Percentiles rank a stretch among this genome's conserved stretches.
phyloP scores from a whole-genome alignment of 2,113 vertebrate genomes.

The Carollia perspicillata region DNA sequence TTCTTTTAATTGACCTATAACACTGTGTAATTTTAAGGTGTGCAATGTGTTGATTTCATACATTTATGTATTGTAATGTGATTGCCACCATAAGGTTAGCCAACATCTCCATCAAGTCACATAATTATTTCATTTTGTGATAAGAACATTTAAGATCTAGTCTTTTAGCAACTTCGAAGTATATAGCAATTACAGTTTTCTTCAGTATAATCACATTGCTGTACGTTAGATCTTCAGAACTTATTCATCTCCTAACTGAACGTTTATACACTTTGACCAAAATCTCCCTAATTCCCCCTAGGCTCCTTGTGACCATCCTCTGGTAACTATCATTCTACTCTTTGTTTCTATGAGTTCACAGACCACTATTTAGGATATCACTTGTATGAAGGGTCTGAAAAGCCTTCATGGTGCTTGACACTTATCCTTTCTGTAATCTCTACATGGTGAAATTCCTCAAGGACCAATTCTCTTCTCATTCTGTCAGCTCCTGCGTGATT shows the following conservation, averaged over 20 bases:
- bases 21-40: background rate
- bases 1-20: background rate
- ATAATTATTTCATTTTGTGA: background rate
- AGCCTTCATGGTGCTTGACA: background rate
- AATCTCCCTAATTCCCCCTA: background rate
- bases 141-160: background rate
- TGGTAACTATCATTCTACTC: background rate
- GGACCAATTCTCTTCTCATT: background rate
- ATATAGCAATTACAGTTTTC: background rate
- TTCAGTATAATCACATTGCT: background rate
- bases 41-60: background rate
- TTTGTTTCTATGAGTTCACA: background rate
- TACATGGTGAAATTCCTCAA: background rate
- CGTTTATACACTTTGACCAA: background rate
- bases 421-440: background rate
- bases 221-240: background rate
- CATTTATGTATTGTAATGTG: background rate
- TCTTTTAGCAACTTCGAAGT: background rate
- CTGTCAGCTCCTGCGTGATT: background rate
- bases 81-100: background rate
- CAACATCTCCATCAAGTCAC: background rate
- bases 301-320: background rate
- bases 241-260: background rate
- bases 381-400: background rate
- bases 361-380: background rate